Evolutionary conservation across 1,140 invertebrate genomes (phyloP).

Genomic region (Drosophila biarmipes): DNA sequence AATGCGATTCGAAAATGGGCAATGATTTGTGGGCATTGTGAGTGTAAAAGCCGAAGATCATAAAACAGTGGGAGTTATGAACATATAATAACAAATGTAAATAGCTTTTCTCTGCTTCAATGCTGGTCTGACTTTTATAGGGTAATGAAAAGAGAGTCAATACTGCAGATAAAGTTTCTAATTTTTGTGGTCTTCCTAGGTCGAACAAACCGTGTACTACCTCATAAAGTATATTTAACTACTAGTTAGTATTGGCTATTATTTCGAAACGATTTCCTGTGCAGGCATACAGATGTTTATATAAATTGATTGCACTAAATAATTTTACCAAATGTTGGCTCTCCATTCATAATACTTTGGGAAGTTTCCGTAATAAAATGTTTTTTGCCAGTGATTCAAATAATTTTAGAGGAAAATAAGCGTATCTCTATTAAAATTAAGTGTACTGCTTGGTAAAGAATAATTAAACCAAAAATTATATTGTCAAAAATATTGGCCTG

Average conservation of each 20-base stretch:
- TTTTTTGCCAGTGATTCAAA: not conserved
- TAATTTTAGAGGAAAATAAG: not conserved
- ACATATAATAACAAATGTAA: slow-evolving; percentile 14
- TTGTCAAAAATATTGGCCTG: not conserved
- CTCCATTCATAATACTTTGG: not conserved
- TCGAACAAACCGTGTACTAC: not conserved
- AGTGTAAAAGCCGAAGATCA: not conserved
- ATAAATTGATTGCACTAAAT: not conserved
- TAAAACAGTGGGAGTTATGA: slow-evolving; percentile 40
- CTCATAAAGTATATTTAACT: not conserved
- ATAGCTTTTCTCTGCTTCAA: slow-evolving; percentile 13
- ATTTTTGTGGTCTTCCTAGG: no score
- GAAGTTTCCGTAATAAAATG: not conserved
- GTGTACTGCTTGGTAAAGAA: not conserved
- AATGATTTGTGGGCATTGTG: slow-evolving; percentile 22
- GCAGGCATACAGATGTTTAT: no score
- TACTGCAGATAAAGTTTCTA: not conserved
- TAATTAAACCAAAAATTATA: not conserved
- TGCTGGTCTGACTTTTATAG: slow-evolving; percentile 9
- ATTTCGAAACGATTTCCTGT: not conserved
- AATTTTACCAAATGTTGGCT: not conserved
- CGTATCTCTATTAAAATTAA: not conserved
- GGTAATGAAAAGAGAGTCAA: slow-evolving; percentile 3
- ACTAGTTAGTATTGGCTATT: no score
- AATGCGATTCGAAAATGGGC: slow-evolving; percentile 21